Base-by-base conservation (phyloP, 2,797 vertebrate genomes). In the Enteromius treurensis region DNA sequence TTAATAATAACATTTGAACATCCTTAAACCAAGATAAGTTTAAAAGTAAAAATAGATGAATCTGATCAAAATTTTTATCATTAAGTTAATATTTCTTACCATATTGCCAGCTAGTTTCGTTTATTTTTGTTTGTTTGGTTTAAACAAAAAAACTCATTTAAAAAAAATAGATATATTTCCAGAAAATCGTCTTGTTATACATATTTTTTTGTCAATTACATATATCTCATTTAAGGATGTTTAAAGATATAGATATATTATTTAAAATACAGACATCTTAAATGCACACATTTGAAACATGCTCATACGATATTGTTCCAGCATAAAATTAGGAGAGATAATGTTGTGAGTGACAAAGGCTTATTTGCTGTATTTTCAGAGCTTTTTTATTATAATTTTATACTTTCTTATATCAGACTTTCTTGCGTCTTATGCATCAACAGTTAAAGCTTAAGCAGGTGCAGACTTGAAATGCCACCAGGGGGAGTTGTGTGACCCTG, bases 221-320 rank as follows among this genome's bases (percentile, higher is more conserved):
- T 14, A 37, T 23, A 40, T 58, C 32, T 75, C 5, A 49, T 53
- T 34, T 76, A 40, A 76, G 73, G 73, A 75, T 58, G 51, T 55
- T 55, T 58, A 58, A 75, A 13, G 3, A 34, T 40, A 58, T 21
- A 58, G 7, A 23, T 40, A 21, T 11, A 26, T 75, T 58, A 75
- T 75, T 68, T 40, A 60, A 60, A 47, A 32, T 29, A 71, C 67
- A 71, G 19, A 73, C 53, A 37, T 34, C 53, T 29, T 37, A 70
- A 64, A 74, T 49, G 40, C 69, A 34, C 60, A 49, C 5, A 47
- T 74, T 64, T 42, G 8, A 81, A 80, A 80, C 37, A 60, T 32
- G 10, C 3, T 42, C 34, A 55, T 55, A 69, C 86, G 32, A 64
- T 64, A 64, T 32, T 32, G 60, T 84, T 77, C 29, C 84, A 47